Conservation (phyloP, 1,140 invertebrate genomes). For the Antheraea pernyi region DNA sequence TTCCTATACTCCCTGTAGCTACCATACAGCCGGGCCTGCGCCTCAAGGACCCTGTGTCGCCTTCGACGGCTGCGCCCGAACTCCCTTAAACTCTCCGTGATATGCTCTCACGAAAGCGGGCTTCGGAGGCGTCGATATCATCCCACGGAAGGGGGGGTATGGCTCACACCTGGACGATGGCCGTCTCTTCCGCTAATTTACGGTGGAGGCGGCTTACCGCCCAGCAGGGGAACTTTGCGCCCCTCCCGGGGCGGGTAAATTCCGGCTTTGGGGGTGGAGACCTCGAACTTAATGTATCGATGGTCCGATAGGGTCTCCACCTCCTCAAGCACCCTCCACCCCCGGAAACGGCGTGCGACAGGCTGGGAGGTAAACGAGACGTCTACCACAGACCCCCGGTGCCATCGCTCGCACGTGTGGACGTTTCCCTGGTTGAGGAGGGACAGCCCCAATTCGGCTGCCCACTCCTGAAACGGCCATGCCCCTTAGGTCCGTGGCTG, state of each 20-base stretch:
- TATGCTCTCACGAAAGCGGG: not conserved
- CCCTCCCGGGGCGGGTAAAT: not conserved
- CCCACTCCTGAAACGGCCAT: conserved; percentile 11
- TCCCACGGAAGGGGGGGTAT: not conserved
- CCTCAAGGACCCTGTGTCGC: no score
- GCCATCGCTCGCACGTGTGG: conserved; percentile 36
- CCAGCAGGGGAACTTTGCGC: not conserved
- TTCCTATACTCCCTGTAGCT: no score
- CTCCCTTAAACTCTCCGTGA: not conserved
- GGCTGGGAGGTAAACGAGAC: conserved; percentile 31
- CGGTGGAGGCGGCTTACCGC: not conserved
- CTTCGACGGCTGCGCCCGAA: no score
- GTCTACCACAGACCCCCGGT: conserved; percentile 42
- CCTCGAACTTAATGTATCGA: conserved; percentile 33
- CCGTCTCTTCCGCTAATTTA: not conserved
- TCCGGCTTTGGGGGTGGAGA: not conserved
- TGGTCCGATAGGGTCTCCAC: conserved; percentile 46
- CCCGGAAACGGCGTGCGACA: conserved; percentile 10
- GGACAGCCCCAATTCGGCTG: no score
- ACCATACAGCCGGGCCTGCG: no score
- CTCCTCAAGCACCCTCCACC: conserved; percentile 40
- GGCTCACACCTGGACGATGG: not conserved
- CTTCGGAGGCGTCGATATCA: not conserved
- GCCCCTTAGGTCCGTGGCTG: conserved; percentile 10
- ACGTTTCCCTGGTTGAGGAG: conserved; percentile 25